Percentiles rank a stretch among this genome's conserved stretches.
These are phyloP conservation scores for Brachypodius melanocephalos DNA, from an alignment of 2,113 vertebrate species.

Conservation along the genomic window DNA sequence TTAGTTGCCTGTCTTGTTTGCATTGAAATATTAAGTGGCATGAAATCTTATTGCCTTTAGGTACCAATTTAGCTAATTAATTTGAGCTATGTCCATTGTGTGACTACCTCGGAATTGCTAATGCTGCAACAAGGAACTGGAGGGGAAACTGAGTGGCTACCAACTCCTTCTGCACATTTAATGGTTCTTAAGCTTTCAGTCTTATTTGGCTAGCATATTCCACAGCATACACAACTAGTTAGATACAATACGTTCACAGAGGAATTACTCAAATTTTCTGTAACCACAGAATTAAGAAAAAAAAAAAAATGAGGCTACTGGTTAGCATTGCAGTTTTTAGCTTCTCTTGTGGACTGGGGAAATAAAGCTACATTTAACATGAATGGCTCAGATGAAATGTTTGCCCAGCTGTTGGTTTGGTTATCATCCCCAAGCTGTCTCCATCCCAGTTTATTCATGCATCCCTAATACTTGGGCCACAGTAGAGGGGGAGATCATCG, in stretches of 20 bases:
- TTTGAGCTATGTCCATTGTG: background rate
- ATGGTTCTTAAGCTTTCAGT: slow-evolving; percentile 20
- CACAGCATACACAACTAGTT: background rate
- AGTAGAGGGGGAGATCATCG: background rate
- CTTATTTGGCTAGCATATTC: background rate
- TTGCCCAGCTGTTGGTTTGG: background rate
- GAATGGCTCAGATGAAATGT: background rate
- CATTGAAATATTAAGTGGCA: slow-evolving; percentile 33
- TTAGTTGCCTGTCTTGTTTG: background rate
- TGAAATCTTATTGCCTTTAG: slow-evolving; percentile 3
- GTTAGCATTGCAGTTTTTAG: background rate
- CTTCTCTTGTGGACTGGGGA: background rate
- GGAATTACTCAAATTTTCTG: background rate
- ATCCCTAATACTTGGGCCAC: background rate
- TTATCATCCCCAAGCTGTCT: background rate
- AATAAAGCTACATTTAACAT: background rate
- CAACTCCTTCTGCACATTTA: background rate
- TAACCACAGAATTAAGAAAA: background rate
- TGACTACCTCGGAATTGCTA: slow-evolving; percentile 27
- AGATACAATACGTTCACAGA: background rate
- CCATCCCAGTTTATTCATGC: background rate
- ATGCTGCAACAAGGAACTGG: background rate
- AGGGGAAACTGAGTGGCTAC: background rate
- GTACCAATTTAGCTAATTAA: slow-evolving; percentile 54
- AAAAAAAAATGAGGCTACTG: background rate